Percentiles rank a stretch among this genome's conserved stretches.
Conservation (phyloP, 2,888 invertebrate genomes). For the Monoplex corrugatus region DNA sequence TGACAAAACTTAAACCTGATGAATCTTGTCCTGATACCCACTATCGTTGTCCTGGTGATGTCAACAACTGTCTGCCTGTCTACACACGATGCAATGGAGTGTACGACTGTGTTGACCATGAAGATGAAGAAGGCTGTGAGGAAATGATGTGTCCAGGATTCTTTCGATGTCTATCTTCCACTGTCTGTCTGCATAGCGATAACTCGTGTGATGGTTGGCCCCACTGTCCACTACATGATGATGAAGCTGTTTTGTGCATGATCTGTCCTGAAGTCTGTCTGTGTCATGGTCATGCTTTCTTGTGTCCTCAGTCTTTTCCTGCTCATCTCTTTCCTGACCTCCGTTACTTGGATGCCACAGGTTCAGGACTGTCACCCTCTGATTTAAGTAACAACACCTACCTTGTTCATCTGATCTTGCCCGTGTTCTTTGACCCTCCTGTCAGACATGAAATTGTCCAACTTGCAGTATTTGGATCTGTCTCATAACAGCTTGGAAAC, state of each 20-base stretch:
- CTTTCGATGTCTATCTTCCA: slow-evolving; percentile 44
- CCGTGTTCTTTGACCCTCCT: slow-evolving; percentile 32
- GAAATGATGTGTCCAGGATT: slow-evolving; percentile 40
- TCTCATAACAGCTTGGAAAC: slow-evolving; percentile 10
- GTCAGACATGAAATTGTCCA: slow-evolving; percentile 14
- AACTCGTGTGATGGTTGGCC: slow-evolving; percentile 51
- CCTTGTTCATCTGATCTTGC: not conserved
- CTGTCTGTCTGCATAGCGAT: slow-evolving; percentile 42
- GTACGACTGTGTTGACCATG: slow-evolving; percentile 46
- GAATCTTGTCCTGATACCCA: slow-evolving; percentile 47
- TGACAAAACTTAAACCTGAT: not conserved
- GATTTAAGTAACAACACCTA: not conserved
- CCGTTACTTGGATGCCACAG: slow-evolving; percentile 21
- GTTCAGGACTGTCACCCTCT: not conserved
- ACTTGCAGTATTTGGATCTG: slow-evolving; percentile 36
- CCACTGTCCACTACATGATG: slow-evolving; percentile 50
- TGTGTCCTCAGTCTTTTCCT: slow-evolving; percentile 12
- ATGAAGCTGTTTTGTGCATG: slow-evolving; percentile 41
- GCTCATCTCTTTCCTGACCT: not conserved
- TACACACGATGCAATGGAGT: slow-evolving; percentile 53
- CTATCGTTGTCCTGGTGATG: slow-evolving; percentile 28
- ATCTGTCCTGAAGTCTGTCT: slow-evolving; percentile 43
- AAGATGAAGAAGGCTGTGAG: slow-evolving; percentile 46
- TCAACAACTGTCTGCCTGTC: slow-evolving; percentile 51
- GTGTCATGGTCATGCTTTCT: slow-evolving; percentile 39